These are phyloP conservation scores for Zaprionus africanus DNA, from an alignment of 1,140 invertebrate species.

Conservation along the genomic window DNA sequence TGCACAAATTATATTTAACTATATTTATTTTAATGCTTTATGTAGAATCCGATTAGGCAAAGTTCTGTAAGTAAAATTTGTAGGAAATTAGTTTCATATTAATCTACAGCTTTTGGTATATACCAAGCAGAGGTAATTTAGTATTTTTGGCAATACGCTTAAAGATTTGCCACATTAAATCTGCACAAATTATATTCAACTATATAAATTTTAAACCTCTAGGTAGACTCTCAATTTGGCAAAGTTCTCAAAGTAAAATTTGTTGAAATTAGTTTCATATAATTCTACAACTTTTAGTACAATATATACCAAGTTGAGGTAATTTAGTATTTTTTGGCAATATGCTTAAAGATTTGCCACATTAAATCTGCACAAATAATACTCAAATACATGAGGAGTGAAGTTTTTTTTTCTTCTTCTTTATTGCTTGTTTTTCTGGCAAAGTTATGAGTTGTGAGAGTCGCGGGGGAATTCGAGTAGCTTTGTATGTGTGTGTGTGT, in stretches of 20 bases:
- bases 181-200: neutral
- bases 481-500: slow-evolving; percentile 7
- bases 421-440: neutral
- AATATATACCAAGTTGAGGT: no score
- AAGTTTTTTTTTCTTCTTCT: neutral
- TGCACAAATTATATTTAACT: neutral
- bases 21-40: neutral
- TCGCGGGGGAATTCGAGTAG: neutral
- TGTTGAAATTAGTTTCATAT: no score
- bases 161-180: neutral
- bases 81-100: neutral
- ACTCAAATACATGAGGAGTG: neutral
- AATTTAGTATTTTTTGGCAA: no score
- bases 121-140: neutral
- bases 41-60: no score
- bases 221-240: no score
- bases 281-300: no score
- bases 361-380: neutral
- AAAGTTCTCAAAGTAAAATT: no score
- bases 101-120: neutral
- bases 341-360: no score
- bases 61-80: neutral
- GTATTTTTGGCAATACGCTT: neutral
- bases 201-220: no score
- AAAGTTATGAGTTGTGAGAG: neutral